Base-by-base conservation (phyloP, 2,113 vertebrate species). In the Blennius ocellaris region DNA sequence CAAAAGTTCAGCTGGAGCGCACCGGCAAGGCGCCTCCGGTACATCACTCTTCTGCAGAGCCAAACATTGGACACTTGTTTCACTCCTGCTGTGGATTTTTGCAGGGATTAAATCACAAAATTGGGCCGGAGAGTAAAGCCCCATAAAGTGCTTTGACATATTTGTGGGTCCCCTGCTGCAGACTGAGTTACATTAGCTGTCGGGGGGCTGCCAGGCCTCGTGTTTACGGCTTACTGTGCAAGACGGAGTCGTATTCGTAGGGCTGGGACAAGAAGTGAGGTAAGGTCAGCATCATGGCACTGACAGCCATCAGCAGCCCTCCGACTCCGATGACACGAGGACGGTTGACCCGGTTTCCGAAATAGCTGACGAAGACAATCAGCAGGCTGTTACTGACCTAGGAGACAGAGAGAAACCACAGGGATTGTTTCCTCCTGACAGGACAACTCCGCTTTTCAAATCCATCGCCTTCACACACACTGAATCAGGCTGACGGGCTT, bases 301-400 rank as follows among this genome's bases (percentile, higher is more conserved):
- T 98, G 36, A 95, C 58, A 0, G 96, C 94, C 90, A 99, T 96
- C 74, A 99, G 90, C 16, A 99, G 85, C 3, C 96, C 96, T 0
- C 98, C 97, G 0, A 94, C 0, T 1, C 97, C 98, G 0, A 99
- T 99, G 16, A 96, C 7, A 0, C 95, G 92, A 0, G 98, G 98
- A 5, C 98, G 96, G 86, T 99, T 95, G 3, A 98, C 94, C 0
- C 96, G 92, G 62, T 93, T 95, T 62, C 98, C 98, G 0, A 99
- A 95, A 90, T 99, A 99, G 93, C 97, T 99, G 80, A 99, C 94
- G 0, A 99, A 99, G 84, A 96, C 94, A 68, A 99, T 99, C 82
- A 99, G 94, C 56, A 93, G 72, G 8, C 96, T 93, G 9, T 99
- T 99, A 82, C 97, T 96, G 2, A 98, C 91, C 98, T 99, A 73